A percentile compares a stretch with the other conserved stretches of the same genome.
Evolutionary conservation across 2,113 vertebrate species (phyloP).

Genomic region (Platichthys stellatus): DNA sequence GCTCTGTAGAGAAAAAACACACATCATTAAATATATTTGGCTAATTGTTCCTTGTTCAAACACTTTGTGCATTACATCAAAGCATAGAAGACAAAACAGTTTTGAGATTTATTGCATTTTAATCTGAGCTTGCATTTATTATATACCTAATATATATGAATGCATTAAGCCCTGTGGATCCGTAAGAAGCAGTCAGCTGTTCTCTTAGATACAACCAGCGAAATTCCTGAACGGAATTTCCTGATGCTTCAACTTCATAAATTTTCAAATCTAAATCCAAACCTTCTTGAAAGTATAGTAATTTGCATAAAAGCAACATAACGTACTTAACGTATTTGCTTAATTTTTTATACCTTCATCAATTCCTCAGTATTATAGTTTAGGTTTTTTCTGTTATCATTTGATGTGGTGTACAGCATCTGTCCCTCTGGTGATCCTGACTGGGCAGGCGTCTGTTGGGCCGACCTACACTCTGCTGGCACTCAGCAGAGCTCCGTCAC

Average conservation of each 20-base stretch:
- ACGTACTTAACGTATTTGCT: too few relatives aligned
- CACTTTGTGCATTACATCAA: too few relatives aligned
- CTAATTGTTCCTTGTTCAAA: too few relatives aligned
- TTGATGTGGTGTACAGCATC: slow-evolving; percentile 21
- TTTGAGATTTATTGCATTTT: background rate
- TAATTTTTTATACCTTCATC: background rate
- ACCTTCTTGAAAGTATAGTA: background rate
- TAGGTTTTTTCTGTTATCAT: slow-evolving; percentile 3
- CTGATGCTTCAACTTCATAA: background rate
- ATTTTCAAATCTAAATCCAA: background rate
- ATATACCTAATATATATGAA: background rate
- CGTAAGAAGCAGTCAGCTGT: background rate
- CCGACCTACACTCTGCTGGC: background rate
- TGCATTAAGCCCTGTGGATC: background rate
- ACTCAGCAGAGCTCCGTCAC: slow-evolving; percentile 1
- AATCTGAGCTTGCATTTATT: background rate
- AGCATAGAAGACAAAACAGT: too few relatives aligned
- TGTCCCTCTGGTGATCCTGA: slow-evolving; percentile 37
- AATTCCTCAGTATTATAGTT: background rate
- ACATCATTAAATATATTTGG: too few relatives aligned
- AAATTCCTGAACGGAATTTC: background rate
- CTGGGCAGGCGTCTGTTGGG: slow-evolving; percentile 27
- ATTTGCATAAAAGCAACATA: background rate
- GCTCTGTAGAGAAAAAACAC: too few relatives aligned
- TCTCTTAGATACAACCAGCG: background rate